Conservation (phyloP, 2,113 vertebrate genomes). For the Desmodus rotundus region DNA sequence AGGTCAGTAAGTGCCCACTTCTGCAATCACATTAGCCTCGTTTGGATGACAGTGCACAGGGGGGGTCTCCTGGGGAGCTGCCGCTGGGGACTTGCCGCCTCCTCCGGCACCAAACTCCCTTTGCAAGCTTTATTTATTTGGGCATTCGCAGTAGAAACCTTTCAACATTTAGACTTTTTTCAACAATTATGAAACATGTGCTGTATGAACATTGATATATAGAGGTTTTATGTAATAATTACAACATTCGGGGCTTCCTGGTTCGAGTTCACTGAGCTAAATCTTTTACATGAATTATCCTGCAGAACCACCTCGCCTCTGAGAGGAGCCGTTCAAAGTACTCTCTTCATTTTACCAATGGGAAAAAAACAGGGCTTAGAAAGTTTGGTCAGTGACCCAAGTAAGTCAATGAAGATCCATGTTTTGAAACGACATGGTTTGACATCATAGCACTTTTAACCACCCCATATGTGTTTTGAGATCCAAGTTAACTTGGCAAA, state of each 20-base stretch:
- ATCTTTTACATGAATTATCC: not conserved
- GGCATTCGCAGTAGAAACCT: not conserved
- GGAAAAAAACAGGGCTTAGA: not conserved
- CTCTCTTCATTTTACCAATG: not conserved
- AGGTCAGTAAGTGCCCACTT: constrained; percentile 54
- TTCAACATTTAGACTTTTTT: not conserved
- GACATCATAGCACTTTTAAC: not conserved
- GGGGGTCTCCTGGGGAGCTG: not conserved
- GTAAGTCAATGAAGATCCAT: not conserved
- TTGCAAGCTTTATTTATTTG: not conserved
- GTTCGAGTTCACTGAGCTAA: not conserved
- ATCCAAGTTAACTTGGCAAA: not conserved
- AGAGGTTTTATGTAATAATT: not conserved
- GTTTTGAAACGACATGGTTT: not conserved
- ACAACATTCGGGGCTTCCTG: not conserved
- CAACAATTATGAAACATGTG: not conserved
- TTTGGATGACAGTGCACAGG: constrained; percentile 17
- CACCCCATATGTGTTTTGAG: not conserved
- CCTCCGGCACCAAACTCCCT: not conserved
- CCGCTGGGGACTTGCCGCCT: not conserved
- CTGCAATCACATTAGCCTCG: constrained; percentile 28
- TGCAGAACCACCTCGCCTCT: not conserved
- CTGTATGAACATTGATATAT: not conserved
- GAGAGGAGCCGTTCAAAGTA: not conserved
- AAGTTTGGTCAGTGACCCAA: not conserved